These are phyloP conservation scores for Sylvilagus floridanus DNA, from an alignment of 2,797 vertebrate species.

Conservation along the genomic window DNA sequence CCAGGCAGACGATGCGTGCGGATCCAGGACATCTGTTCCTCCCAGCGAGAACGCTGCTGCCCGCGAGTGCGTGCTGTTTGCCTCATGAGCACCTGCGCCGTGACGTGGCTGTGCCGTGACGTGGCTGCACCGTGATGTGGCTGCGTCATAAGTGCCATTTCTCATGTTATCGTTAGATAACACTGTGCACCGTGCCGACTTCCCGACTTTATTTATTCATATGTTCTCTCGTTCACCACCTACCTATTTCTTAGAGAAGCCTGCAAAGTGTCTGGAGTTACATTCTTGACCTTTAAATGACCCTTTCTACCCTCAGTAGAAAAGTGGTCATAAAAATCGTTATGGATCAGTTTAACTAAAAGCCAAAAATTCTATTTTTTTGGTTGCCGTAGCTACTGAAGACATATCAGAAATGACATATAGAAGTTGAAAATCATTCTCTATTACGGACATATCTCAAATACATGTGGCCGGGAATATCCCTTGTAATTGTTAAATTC, in stretches of 20 bases:
- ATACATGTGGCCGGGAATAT: slow-evolving; percentile 84
- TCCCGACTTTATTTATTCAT: background rate
- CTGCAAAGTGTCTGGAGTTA: background rate
- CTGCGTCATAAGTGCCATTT: background rate
- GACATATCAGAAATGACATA: slow-evolving; percentile 80
- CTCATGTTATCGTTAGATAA: background rate
- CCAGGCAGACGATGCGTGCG: no score
- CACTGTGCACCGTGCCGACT: background rate
- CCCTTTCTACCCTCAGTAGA: slow-evolving; percentile 64
- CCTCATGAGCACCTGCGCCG: no score
- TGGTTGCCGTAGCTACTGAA: slow-evolving; percentile 52
- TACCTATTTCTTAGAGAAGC: background rate
- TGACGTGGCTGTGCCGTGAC: background rate
- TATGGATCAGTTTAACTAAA: slow-evolving; percentile 82
- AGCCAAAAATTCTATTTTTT: slow-evolving; percentile 80
- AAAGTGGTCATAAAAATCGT: background rate
- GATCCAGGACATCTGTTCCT: background rate
- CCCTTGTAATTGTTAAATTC: slow-evolving; percentile 86
- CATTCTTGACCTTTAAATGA: slow-evolving; percentile 77
- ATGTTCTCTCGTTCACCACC: background rate
- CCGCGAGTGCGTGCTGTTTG: rapidly evolving
- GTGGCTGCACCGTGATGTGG: background rate
- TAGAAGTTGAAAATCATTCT: slow-evolving; percentile 86
- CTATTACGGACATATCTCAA: slow-evolving; percentile 84
- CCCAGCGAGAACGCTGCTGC: no score